Conservation (phyloP, 2,888 invertebrate species). For the Aleiodes testaceus region DNA sequence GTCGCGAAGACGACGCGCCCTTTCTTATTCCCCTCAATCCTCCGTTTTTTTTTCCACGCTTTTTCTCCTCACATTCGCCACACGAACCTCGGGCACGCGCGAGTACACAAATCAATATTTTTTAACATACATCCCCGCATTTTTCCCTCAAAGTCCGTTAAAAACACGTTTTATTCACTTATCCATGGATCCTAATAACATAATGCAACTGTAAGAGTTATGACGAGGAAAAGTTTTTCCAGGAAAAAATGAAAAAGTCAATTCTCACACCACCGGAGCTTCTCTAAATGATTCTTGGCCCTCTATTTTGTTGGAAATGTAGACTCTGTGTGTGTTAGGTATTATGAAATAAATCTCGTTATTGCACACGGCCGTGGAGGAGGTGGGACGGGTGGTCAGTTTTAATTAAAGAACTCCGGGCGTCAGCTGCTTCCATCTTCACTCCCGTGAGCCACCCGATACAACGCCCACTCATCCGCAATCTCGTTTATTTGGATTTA, state of each 20-base stretch:
- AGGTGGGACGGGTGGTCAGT: conserved; percentile 66
- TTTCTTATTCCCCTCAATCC: background rate
- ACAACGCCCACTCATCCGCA: conserved; percentile 45
- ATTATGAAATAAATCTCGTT: conserved; percentile 70
- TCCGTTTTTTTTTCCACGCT: conserved; percentile 48
- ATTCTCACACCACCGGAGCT: conserved; percentile 29
- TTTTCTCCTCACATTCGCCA: conserved; percentile 48
- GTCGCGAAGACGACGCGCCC: conserved; percentile 52
- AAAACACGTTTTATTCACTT: conserved; percentile 35
- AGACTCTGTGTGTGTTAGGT: conserved; percentile 56
- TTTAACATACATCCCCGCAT: conserved; percentile 57
- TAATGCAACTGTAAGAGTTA: conserved; percentile 20
- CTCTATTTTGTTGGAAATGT: conserved; percentile 40
- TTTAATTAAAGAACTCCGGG: conserved; percentile 70
- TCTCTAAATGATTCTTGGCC: conserved; percentile 36
- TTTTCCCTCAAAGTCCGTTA: background rate
- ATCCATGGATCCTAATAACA: conserved; percentile 17
- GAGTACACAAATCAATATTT: conserved; percentile 65
- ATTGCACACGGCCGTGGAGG: conserved; percentile 63
- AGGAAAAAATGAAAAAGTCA: background rate
- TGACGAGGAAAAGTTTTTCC: conserved; percentile 8
- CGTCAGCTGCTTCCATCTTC: conserved; percentile 69
- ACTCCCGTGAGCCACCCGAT: conserved; percentile 46
- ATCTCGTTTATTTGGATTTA: conserved; percentile 53
- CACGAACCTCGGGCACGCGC: conserved; percentile 62